These are phyloP conservation scores for Glyphotaelius pellucidus DNA, from an alignment of 2,888 invertebrate species.

Conservation along the genomic window DNA sequence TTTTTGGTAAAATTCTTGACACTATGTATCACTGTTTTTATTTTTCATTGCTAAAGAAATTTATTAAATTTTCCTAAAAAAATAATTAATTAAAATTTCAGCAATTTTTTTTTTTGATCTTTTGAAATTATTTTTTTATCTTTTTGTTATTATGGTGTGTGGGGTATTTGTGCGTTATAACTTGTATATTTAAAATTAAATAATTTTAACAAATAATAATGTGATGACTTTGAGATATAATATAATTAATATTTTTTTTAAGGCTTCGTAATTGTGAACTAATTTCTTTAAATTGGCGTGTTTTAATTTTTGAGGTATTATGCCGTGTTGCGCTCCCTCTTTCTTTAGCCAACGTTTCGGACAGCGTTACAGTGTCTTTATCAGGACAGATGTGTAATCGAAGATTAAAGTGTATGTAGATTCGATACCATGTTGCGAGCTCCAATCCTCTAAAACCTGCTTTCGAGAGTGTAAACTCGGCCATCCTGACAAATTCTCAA, in stretches of 20 bases:
- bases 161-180: slow-evolving; percentile 13
- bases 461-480: too few species aligned
- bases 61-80: neutral
- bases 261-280: neutral
- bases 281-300: too few species aligned
- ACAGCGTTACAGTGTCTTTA: too few species aligned
- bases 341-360: too few species aligned
- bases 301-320: too few species aligned
- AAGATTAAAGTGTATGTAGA: too few species aligned
- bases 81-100: neutral
- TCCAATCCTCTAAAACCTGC: too few species aligned
- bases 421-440: too few species aligned
- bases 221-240: neutral
- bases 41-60: neutral
- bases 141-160: slow-evolving; percentile 31
- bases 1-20: neutral
- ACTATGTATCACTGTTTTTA: neutral
- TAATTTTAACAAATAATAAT: slow-evolving; percentile 6
- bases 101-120: neutral
- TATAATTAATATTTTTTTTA: neutral
- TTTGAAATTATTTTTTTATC: too few species aligned
- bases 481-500: too few species aligned
- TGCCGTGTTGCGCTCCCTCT: too few species aligned
- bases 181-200: neutral
- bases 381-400: too few species aligned